Evolutionary conservation across 2,113 vertebrate genomes (phyloP).

Genomic region (Amphilophus citrinellus): DNA sequence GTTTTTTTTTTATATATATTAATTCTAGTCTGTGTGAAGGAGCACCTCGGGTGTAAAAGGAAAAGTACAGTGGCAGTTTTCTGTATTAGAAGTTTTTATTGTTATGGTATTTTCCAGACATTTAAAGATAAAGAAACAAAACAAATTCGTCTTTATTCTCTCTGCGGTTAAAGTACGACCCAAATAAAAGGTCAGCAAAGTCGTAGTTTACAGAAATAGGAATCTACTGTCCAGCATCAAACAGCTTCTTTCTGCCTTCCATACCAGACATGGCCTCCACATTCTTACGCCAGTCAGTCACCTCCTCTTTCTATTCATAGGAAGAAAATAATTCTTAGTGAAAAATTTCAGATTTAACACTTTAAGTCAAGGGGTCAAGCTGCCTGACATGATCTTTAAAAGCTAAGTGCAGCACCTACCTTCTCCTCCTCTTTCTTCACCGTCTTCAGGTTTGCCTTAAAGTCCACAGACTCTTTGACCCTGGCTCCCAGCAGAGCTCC

Average conservation of each 20-base stretch:
- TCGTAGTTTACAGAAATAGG: neutral
- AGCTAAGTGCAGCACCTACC: constrained; percentile 48
- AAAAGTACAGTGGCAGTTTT: neutral
- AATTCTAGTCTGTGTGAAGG: neutral
- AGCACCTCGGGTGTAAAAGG: neutral
- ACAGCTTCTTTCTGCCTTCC: constrained; percentile 85
- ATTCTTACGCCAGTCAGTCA: constrained; percentile 85
- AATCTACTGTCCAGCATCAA: constrained; percentile 65
- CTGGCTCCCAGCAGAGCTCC: constrained; percentile 80
- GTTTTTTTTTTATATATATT: neutral
- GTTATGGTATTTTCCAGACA: constrained; percentile 4
- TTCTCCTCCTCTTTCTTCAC: constrained; percentile 86
- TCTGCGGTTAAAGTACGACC: neutral
- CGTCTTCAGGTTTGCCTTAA: constrained; percentile 84
- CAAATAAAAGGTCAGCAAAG: neutral
- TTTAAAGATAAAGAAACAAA: neutral
- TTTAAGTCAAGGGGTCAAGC: neutral
- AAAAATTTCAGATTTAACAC: neutral
- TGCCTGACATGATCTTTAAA: neutral
- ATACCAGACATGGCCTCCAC: constrained; percentile 85
- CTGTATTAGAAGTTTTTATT: constrained; percentile 35
- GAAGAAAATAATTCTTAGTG: constrained; percentile 10
- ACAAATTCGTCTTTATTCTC: neutral
- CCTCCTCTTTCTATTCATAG: constrained; percentile 64
- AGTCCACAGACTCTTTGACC: constrained; percentile 83